Conservation (phyloP, 2,797 vertebrate genomes). For the Catamblyrhynchus diadema region DNA sequence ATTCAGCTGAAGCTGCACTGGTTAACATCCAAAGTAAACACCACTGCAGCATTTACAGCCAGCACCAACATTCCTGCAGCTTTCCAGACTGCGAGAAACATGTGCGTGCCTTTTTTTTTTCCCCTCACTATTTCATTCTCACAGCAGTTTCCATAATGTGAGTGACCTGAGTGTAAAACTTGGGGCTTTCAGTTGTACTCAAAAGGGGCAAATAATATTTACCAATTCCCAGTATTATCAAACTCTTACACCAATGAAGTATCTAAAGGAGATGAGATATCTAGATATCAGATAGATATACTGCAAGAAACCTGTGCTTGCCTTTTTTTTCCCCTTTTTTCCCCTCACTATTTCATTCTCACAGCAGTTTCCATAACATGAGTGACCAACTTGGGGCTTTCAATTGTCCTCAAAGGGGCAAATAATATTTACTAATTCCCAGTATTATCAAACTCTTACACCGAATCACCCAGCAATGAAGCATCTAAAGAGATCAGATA, state of each 20-base stretch:
- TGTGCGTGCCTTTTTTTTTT: not conserved
- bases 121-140: not conserved
- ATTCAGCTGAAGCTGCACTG: constrained; percentile 17
- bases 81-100: not conserved
- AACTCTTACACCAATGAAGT: no score
- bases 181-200: not conserved
- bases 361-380: no score
- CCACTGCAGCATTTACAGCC: not conserved
- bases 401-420: no score
- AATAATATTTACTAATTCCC: not conserved
- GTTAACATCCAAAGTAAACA: constrained; percentile 47
- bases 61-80: constrained; percentile 38
- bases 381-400: no score
- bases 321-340: no score
- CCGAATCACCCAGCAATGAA: no score
- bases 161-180: not conserved
- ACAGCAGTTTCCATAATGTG: not conserved
- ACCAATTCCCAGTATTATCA: not conserved
- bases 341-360: no score
- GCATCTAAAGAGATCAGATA: no score
- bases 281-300: no score
- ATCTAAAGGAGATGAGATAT: no score
- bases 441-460: accelerated
- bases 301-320: no score
- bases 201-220: not conserved